A percentile compares a stretch with the other conserved stretches of the same genome.
Evolutionary conservation across 2,113 vertebrate genomes (phyloP).

Genomic region (Amblyornis subalaris): DNA sequence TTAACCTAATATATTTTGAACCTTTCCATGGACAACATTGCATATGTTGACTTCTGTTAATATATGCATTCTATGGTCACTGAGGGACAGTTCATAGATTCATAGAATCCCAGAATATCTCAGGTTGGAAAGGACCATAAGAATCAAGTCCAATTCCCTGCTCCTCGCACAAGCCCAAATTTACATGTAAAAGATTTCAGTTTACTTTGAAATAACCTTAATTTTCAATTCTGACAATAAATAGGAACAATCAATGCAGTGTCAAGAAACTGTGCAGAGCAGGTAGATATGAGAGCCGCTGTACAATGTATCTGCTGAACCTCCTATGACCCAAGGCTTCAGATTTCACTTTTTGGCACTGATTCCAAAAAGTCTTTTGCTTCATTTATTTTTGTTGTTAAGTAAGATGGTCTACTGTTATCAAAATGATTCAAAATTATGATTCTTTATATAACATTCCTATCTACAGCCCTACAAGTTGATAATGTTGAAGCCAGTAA

Average conservation of each 20-base stretch:
- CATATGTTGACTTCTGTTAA: background rate
- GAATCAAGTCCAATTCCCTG: background rate
- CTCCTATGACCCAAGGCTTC: background rate
- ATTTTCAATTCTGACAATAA: background rate
- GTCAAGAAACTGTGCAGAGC: background rate
- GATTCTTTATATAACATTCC: background rate
- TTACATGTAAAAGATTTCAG: background rate
- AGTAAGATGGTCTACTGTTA: background rate
- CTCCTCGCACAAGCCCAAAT: rapidly evolving
- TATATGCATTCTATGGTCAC: background rate
- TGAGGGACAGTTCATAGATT: background rate
- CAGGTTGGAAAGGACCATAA: background rate
- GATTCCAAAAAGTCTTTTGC: background rate
- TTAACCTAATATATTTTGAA: background rate
- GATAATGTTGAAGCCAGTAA: background rate
- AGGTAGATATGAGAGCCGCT: background rate
- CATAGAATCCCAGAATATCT: background rate
- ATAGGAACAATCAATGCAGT: no score
- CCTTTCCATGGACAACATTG: background rate
- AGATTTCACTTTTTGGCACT: background rate
- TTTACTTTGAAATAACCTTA: background rate
- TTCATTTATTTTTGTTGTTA: background rate
- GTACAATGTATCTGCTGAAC: no score
- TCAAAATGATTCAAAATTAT: background rate
- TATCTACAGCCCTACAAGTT: background rate